Base-by-base conservation (phyloP, 2,797 vertebrate genomes). In the Alca torda region DNA sequence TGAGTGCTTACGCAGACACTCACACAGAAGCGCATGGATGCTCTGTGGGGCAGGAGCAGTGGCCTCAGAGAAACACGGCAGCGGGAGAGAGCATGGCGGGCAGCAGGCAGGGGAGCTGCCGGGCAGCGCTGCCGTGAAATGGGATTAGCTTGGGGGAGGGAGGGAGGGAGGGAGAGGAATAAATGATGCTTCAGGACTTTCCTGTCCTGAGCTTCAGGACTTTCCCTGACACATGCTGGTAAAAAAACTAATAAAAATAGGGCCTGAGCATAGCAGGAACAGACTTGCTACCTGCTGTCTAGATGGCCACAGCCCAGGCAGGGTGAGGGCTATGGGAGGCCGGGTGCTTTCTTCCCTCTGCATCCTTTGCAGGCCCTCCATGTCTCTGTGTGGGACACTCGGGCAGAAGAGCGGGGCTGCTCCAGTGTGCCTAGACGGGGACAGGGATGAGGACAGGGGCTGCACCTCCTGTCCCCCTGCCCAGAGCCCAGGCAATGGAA, bases 81-180 rank as follows among this genome's bases (percentile, higher is more conserved):
- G 59, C 0, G 4, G 39, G 54, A 51, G n/a, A 16, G 46, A 56
- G 33, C 73, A 31, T 23, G 41, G 72, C 48, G 30, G 84, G 54
- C 53, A 79, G 67, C 18, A 31, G 1, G 51, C 41, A 81, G 65
- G 48, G 57, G 56, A 80, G 69, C 60, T 94, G 64, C 64, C 1
- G 5, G 56, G 61, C 50, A 76, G 69, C 0, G 0, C 54, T 70
- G 56, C 0, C 0, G 33, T 5, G 9, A 77, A 77, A 81, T 41
- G 45, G 48, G 70, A 59, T 48, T 65, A 57, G 7, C 6, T 6
- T 9, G 18, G 37, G 30, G 33, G 16, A 37, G 41, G 31, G 43
- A 72, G 43, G 28, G 24, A 43, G 50, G 64, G 28, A 54, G 30
- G 46, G 24, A 67, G 15, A 41, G 51, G 41, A 84, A 79, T 23